A percentile compares a stretch with the other conserved stretches of the same genome.
Conservation (phyloP, 2,113 vertebrate genomes). For the Saguinus midas region DNA sequence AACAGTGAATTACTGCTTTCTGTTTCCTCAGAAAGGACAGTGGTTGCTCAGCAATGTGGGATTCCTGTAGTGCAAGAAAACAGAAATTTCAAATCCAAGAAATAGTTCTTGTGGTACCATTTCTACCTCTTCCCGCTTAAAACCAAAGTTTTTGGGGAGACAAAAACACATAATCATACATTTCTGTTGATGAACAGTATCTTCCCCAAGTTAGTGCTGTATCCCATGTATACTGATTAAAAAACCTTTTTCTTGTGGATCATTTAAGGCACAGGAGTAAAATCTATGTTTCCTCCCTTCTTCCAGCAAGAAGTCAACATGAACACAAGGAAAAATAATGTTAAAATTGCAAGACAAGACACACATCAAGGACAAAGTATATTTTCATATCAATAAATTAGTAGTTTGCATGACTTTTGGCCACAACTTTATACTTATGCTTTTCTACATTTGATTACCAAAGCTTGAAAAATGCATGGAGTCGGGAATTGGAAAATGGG, state of each 20-base stretch:
- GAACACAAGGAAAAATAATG: constrained; percentile 1
- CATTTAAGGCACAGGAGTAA: neutral
- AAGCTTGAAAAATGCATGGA: neutral
- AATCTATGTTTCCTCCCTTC: constrained; percentile 4
- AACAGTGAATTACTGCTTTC: neutral
- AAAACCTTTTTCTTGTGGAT: constrained; percentile 39
- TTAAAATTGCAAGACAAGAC: neutral
- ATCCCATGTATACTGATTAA: neutral
- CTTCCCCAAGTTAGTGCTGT: neutral
- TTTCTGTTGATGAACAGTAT: neutral
- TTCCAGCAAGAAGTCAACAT: neutral
- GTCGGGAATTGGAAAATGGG: neutral
- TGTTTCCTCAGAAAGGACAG: neutral
- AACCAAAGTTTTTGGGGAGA: neutral
- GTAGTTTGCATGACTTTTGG: neutral
- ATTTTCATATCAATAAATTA: constrained; percentile 18
- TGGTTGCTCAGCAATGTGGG: neutral
- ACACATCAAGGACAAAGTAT: neutral
- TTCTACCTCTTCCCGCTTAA: neutral
- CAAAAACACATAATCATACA: neutral
- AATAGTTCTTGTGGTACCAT: neutral
- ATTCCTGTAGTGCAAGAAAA: neutral
- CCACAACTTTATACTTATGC: neutral
- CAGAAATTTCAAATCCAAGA: neutral
- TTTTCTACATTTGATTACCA: neutral